phyloP scores from a whole-genome alignment of 1,140 invertebrate species.

The Thaumatotibia leucotreta region DNA sequence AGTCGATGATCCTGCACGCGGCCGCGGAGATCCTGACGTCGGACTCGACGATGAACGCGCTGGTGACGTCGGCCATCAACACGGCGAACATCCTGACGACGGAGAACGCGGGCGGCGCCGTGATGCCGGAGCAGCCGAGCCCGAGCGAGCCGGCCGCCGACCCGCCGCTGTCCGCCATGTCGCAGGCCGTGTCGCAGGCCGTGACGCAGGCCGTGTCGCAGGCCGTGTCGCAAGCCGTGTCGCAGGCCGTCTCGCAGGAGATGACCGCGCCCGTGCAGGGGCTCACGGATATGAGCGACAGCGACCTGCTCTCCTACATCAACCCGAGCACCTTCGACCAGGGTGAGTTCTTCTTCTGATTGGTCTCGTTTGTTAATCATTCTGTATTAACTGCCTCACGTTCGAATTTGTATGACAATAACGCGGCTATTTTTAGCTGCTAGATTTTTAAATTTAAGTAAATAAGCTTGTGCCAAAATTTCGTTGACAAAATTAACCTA shows the following conservation, averaged over 20 bases:
- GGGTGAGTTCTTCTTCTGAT: slow-evolving; percentile 73
- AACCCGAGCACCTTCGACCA: slow-evolving; percentile 91
- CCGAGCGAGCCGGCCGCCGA: slow-evolving; percentile 76
- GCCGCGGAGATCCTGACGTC: slow-evolving; percentile 79
- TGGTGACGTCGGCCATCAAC: slow-evolving; percentile 72
- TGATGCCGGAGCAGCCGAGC: slow-evolving; percentile 69
- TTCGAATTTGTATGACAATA: background rate
- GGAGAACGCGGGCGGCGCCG: slow-evolving; percentile 58
- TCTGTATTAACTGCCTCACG: slow-evolving; percentile 49
- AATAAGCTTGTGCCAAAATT: background rate
- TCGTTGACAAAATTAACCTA: background rate
- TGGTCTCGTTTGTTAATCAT: slow-evolving; percentile 48
- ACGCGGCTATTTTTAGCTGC: background rate
- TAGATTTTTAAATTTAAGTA: background rate
- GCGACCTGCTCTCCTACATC: slow-evolving; percentile 90
- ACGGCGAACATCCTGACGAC: slow-evolving; percentile 69
- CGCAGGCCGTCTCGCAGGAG: slow-evolving; percentile 79
- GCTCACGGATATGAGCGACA: slow-evolving; percentile 88
- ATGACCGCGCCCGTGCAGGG: slow-evolving; percentile 80
- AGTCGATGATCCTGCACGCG: slow-evolving; percentile 81
- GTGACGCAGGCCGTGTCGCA: slow-evolving; percentile 79
- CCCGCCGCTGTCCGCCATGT: slow-evolving; percentile 71
- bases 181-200: slow-evolving; percentile 71
- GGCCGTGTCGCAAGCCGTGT: slow-evolving; percentile 78
- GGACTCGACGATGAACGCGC: slow-evolving; percentile 74